Percentiles rank a stretch among this genome's conserved stretches.
These are phyloP conservation scores for Coracopsis vasa DNA, from an alignment of 2,113 vertebrate genomes.

Conservation along the genomic window DNA sequence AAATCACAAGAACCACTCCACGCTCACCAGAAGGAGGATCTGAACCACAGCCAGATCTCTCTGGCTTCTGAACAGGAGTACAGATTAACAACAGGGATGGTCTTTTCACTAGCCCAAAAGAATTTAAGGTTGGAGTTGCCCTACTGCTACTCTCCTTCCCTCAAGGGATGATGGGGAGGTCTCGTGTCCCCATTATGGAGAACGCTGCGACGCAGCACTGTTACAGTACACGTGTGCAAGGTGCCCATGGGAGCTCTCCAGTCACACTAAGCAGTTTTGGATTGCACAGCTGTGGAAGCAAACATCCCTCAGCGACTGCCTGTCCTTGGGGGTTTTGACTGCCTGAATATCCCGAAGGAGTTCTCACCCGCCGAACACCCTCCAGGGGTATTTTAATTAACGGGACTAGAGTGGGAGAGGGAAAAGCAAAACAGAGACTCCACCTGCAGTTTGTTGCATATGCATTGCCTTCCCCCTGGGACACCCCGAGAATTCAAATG, in stretches of 20 bases:
- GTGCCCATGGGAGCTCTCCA: neutral
- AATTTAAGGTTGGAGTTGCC: neutral
- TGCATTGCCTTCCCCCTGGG: neutral
- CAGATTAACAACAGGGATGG: neutral
- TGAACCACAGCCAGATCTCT: neutral
- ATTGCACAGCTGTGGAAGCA: neutral
- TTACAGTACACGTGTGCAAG: neutral
- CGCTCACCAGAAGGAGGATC: neutral
- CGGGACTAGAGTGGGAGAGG: neutral
- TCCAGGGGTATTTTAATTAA: slow-evolving; percentile 43
- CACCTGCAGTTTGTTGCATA: neutral
- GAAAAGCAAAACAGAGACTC: neutral
- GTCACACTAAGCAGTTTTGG: neutral
- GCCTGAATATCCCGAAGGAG: slow-evolving; percentile 18
- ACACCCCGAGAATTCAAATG: neutral
- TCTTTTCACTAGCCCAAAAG: neutral
- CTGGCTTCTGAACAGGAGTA: neutral
- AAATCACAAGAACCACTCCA: neutral
- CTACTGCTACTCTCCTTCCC: neutral
- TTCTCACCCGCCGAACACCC: neutral
- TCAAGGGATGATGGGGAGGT: rapidly evolving
- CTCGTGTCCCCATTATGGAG: neutral
- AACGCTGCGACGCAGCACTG: rapidly evolving
- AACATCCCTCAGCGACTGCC: neutral
- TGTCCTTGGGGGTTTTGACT: slow-evolving; percentile 10